Conservation (phyloP, 2,113 vertebrate species). For the Epinephelus moara region DNA sequence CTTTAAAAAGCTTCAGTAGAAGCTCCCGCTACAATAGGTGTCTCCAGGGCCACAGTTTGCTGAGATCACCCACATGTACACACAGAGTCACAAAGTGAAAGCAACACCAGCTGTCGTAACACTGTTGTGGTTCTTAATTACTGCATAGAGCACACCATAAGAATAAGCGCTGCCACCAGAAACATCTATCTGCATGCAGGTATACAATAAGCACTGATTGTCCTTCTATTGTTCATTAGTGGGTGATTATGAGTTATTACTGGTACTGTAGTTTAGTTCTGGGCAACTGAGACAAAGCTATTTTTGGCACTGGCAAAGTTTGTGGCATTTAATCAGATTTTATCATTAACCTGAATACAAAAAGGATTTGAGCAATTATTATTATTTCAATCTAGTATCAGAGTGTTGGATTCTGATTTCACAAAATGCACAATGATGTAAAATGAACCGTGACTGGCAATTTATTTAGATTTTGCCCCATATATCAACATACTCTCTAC, state of each 20-base stretch:
- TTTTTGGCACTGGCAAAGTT: background rate
- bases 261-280: background rate
- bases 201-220: background rate
- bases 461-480: background rate
- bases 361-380: background rate
- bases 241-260: background rate
- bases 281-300: background rate
- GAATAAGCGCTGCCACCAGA: background rate
- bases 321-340: background rate
- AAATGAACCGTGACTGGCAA: background rate
- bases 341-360: background rate
- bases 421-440: background rate
- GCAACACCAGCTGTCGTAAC: too few species aligned
- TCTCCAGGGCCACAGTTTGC: too few species aligned
- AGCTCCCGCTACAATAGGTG: too few species aligned
- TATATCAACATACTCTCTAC: background rate
- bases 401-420: background rate
- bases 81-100: too few species aligned
- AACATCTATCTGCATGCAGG: background rate
- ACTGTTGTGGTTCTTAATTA: background rate
- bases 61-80: too few species aligned
- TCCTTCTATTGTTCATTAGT: background rate
- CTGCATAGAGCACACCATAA: background rate
- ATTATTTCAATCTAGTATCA: background rate
- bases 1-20: too few species aligned